Base-by-base conservation (phyloP, 2,888 invertebrate genomes). In the Conistra vaccinii region DNA sequence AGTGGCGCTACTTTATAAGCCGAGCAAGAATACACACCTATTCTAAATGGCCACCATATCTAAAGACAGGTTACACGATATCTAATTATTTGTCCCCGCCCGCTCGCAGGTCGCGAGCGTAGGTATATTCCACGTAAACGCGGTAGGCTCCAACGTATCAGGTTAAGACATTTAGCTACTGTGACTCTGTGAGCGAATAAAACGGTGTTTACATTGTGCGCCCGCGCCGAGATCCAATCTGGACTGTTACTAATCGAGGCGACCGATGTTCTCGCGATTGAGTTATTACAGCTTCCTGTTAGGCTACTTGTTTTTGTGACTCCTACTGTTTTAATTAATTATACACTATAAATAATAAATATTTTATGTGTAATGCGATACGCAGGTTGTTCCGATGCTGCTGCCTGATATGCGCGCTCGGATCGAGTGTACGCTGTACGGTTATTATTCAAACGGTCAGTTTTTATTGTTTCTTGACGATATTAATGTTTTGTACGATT, bases 271-370 rank as follows among this genome's bases (percentile, higher is more conserved):
- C 92, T 92, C 89, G 94, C 96, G 94, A 96, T 96, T 96, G 96
- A 96, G 96, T 96, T 96, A 96, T 96, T 96, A 96, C 94, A 94
- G 93, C 95, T 95, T 96, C 96, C 96, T 96, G 95, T 95, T 94
- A 77, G 78, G 95, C 95, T 95, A 95, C 96, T 96, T 96, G 96
- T 96, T 96, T 96, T 96, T 96, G 93, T 95, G 88, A 93, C 94
- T 94, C 92, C 94, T 91, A 94, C 93, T 95, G 96, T 95, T 95
- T 96, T 95, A 95, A 96, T 96, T 96, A 96, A 96, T 96, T 96
- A 96, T 91, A 86, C 89, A 90, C 94, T 90, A 96, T 96, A 96
- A 96, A 96, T 96, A 96, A 96, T 94, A 95, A 92, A 96, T 96
- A 95, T 95, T 96, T 95, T 95, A 96, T 94, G 93, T 94, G 96